Percentiles rank a stretch among this genome's conserved stretches.
phyloP scores from a whole-genome alignment of 2,888 invertebrate genomes.

The Psylliodes chrysocephalus region DNA sequence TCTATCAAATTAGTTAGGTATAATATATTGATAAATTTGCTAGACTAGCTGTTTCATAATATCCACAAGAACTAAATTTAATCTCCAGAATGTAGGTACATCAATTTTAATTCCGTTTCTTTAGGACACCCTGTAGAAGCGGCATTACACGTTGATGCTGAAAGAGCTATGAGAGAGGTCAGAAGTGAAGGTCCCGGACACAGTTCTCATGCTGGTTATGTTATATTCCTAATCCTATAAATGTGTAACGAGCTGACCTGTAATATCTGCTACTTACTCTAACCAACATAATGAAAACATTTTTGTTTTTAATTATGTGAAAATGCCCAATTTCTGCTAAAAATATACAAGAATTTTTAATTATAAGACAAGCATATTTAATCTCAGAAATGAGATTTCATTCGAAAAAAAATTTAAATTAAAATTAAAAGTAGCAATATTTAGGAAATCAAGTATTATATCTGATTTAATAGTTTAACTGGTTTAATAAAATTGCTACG shows the following conservation, averaged over 20 bases:
- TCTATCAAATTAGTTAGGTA: too few species aligned
- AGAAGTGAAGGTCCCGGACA: constrained; percentile 51
- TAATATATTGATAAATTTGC: too few species aligned
- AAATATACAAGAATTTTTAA: too few species aligned
- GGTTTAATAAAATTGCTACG: neutral
- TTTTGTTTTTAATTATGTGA: constrained; percentile 9
- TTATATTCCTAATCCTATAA: constrained; percentile 18
- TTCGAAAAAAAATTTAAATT: too few species aligned
- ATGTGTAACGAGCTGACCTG: constrained; percentile 25
- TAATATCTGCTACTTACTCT: neutral
- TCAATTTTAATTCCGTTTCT: too few species aligned
- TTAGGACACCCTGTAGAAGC: constrained; percentile 8
- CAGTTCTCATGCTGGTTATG: constrained; percentile 43
- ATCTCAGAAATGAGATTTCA: too few species aligned
- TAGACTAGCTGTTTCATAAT: neutral
- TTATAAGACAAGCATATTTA: too few species aligned
- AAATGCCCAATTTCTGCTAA: neutral
- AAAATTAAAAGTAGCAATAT: too few species aligned
- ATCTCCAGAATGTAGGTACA: neutral
- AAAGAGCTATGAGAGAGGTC: constrained; percentile 39
- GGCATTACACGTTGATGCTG: constrained; percentile 19
- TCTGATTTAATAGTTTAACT: too few species aligned
- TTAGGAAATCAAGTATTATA: too few species aligned
- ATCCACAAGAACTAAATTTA: neutral
- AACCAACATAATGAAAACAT: neutral